Evolutionary conservation across 2,888 invertebrate genomes (phyloP).

Genomic region (Trichogramma evanescens): DNA sequence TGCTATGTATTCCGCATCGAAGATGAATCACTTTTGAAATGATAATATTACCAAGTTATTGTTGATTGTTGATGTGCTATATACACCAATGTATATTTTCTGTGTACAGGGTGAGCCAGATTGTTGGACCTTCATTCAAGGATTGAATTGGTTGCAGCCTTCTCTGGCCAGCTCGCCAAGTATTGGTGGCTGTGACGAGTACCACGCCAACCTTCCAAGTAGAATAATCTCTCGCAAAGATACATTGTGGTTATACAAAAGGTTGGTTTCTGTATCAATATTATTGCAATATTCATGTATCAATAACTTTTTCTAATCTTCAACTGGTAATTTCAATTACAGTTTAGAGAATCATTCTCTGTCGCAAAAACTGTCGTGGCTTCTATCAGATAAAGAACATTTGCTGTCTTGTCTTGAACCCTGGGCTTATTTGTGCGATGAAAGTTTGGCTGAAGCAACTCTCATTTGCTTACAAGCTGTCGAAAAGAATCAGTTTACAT

Average conservation of each 20-base stretch:
- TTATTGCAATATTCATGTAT: not conserved
- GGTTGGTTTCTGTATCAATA: conserved; percentile 30
- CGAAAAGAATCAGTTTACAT: conserved; percentile 56
- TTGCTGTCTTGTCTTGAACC: conserved; percentile 54
- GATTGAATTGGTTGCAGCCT: conserved; percentile 56
- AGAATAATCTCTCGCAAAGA: conserved; percentile 51
- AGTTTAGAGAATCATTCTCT: conserved; percentile 55
- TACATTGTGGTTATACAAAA: conserved; percentile 51
- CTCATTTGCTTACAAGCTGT: conserved; percentile 59
- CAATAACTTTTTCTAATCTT: not conserved
- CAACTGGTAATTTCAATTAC: conserved; percentile 11
- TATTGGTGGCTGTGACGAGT: conserved; percentile 42
- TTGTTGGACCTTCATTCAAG: conserved; percentile 55
- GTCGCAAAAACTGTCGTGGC: conserved; percentile 56
- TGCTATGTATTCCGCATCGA: too few species aligned
- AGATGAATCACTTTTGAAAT: not conserved
- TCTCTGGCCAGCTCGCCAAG: conserved; percentile 50
- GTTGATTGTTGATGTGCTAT: not conserved
- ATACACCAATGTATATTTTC: conserved; percentile 1
- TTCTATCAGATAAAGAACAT: conserved; percentile 58
- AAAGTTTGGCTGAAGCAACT: conserved; percentile 55
- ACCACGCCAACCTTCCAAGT: conserved; percentile 44
- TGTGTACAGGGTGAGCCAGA: conserved; percentile 49
- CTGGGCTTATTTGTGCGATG: conserved; percentile 56
- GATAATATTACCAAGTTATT: not conserved